Evolutionary conservation across 2,113 vertebrate genomes (phyloP).

Genomic region (Pterocles burchelli): DNA sequence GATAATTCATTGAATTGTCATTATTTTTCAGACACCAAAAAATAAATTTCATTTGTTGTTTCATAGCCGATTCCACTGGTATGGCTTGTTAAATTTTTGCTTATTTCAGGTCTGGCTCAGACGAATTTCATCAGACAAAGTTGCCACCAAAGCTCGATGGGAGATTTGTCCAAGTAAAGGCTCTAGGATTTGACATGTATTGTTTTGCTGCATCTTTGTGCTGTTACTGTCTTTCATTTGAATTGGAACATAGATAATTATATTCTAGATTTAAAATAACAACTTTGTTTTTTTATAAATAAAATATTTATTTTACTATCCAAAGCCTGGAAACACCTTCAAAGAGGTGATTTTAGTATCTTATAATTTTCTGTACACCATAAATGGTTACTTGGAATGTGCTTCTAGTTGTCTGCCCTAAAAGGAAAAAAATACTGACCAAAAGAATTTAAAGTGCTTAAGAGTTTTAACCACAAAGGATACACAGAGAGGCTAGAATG

Average conservation of each 20-base stretch:
- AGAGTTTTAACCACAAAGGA: conserved; percentile 71
- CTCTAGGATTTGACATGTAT: conserved; percentile 7
- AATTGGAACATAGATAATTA: conserved; percentile 51
- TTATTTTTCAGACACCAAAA: background rate
- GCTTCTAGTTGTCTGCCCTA: conserved; percentile 56
- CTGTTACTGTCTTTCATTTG: conserved; percentile 29
- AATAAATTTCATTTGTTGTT: background rate
- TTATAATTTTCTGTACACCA: conserved; percentile 61
- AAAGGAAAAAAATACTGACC: conserved; percentile 66
- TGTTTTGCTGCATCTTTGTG: conserved; percentile 10
- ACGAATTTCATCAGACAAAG: conserved; percentile 3
- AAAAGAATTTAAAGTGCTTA: conserved; percentile 73
- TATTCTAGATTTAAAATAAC: conserved; percentile 51
- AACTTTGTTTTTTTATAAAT: conserved; percentile 7
- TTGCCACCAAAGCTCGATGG: background rate
- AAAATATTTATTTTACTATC: conserved; percentile 53
- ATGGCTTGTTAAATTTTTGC: background rate
- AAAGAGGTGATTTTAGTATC: conserved; percentile 67
- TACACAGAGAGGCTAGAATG: conserved; percentile 67
- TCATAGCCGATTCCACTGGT: background rate
- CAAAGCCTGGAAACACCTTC: conserved; percentile 62
- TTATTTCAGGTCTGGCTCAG: conserved; percentile 26
- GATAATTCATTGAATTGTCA: background rate
- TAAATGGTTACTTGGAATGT: conserved; percentile 66
- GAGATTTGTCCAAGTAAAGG: conserved; percentile 8